A percentile compares a stretch with the other conserved stretches of the same genome.
These are phyloP conservation scores for Ceratosolen fusciceps DNA, from an alignment of 1,140 invertebrate genomes.

Conservation along the genomic window DNA sequence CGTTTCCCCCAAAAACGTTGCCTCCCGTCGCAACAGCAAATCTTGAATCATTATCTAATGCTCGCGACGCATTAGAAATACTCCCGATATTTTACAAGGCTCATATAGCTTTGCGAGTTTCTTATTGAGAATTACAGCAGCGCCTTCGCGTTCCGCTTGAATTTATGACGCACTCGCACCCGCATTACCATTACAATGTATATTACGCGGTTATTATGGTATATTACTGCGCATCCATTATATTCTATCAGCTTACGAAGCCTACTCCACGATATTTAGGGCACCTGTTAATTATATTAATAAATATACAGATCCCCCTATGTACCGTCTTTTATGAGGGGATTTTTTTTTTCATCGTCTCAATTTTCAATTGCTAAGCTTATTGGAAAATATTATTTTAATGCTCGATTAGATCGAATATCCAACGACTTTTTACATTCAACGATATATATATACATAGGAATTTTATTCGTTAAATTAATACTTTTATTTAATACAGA, in stretches of 20 bases:
- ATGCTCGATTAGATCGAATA: too few relatives aligned
- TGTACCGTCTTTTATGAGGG: too few relatives aligned
- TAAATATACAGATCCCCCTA: background rate
- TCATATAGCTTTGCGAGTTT: slow-evolving; percentile 35
- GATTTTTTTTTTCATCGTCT: too few relatives aligned
- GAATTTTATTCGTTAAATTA: too few relatives aligned
- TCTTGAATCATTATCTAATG: slow-evolving; percentile 15
- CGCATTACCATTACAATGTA: slow-evolving; percentile 19
- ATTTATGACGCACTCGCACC: background rate
- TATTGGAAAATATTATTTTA: too few relatives aligned
- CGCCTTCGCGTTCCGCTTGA: background rate
- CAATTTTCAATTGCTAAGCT: too few relatives aligned
- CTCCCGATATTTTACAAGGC: slow-evolving; percentile 23
- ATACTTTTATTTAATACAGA: too few relatives aligned
- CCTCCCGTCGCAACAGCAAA: too few relatives aligned
- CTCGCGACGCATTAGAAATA: background rate
- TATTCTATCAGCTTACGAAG: background rate
- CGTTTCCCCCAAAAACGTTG: too few relatives aligned
- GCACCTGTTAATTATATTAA: slow-evolving; percentile 1
- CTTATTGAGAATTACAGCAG: slow-evolving; percentile 40
- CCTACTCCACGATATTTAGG: background rate
- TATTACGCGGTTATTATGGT: slow-evolving; percentile 19
- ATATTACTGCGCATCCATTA: background rate
- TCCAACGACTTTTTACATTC: too few relatives aligned
- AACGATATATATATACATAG: too few relatives aligned